These are phyloP conservation scores for Lasaia peninsularis DNA, from an alignment of 1,140 invertebrate genomes.

Conservation along the genomic window DNA sequence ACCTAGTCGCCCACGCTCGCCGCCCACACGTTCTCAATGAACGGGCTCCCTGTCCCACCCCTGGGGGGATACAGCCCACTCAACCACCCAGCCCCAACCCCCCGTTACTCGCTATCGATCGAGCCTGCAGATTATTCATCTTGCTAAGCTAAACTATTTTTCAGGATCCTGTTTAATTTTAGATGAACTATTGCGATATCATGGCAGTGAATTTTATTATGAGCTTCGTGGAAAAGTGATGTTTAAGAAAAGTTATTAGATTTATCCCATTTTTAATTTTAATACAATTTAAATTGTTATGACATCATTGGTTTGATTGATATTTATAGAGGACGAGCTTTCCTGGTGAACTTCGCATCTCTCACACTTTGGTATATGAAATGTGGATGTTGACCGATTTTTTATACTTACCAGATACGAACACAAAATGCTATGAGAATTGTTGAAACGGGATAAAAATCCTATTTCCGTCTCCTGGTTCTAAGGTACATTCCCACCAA, in stretches of 20 bases:
- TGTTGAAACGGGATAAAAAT: no score
- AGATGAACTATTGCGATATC: constrained; percentile 8
- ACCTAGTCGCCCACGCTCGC: constrained; percentile 67
- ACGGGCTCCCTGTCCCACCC: constrained; percentile 46
- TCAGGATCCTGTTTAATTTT: constrained; percentile 17
- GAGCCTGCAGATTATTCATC: constrained; percentile 69
- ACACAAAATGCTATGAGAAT: no score
- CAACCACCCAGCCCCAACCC: constrained; percentile 29
- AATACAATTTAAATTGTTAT: background rate
- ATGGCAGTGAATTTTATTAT: background rate
- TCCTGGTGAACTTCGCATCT: no score
- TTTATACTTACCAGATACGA: no score
- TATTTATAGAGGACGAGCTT: no score
- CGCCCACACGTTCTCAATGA: constrained; percentile 82
- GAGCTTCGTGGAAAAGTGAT: background rate
- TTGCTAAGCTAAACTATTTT: constrained; percentile 44
- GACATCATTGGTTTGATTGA: background rate
- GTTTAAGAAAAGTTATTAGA: background rate
- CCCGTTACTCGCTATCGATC: constrained; percentile 61
- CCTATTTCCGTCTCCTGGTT: no score
- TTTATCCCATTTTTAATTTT: background rate
- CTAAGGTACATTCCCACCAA: no score
- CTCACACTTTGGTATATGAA: no score
- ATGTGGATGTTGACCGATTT: no score
- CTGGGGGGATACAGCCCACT: constrained; percentile 17